Evolutionary conservation across 2,797 vertebrate genomes (phyloP), one percentile per base, ranked within the genome.

Genomic region (Schizopygopsis malacanthus): DNA sequence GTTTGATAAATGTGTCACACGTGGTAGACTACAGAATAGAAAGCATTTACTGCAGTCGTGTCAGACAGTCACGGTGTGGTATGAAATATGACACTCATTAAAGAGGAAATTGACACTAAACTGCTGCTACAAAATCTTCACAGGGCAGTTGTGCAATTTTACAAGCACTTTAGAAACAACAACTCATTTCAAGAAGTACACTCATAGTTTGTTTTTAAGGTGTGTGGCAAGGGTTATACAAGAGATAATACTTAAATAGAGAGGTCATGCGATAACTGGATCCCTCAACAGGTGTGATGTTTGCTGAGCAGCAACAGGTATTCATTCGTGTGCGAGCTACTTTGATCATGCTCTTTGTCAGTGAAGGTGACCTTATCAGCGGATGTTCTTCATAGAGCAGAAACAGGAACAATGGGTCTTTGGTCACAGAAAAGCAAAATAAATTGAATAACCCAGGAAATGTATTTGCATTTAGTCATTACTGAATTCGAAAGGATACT

Each of bases 311-410:
- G 39, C 22, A 52, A 83, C 79, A 71, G 41, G 18, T 77, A 59
- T 78, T 79, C 28, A 33, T 33, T 33, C 2, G 8, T 78, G 9
- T 33, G 4, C 73, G 13, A 43, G 67, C 4, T 61, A 20, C 41
- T 54, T 10, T 43, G 56, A 80, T 76, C 81, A 33, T 37, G 9
- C 16, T 81, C 80, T 81, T 86, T 87, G 52, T 85, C 43, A 52
- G 33, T 73, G 61, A 79, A 79, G 76, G 69, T 90, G 47, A 72
- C 52, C 15, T 45, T 63, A 79, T 80, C 18, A n/a, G 77, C 20
- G 18, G 16, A 80, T 2, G 11, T n/a, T n/a, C 73, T 33, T 73
- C 54, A 4, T 43, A 12, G 39, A 63, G 28, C 45, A 79, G 69
- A 41, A 80, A 83, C 76, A 65, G 37, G 75, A 87, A 76, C 56